These are phyloP conservation scores for Hormiphora californensis DNA, from an alignment of 37 sponge, comb jelly and placozoan genomes.

Conservation along the genomic window DNA sequence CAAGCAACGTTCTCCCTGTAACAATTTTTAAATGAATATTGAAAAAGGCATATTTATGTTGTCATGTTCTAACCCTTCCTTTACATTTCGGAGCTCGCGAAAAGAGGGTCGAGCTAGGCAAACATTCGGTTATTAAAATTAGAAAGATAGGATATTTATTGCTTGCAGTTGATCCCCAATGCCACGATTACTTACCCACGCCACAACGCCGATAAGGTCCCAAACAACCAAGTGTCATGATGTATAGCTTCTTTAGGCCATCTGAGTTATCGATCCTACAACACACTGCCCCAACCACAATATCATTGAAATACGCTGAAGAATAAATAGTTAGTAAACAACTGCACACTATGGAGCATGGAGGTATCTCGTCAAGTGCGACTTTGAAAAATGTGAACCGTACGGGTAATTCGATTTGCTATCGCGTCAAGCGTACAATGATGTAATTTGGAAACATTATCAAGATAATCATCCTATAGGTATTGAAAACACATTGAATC, in stretches of 20 bases:
- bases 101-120: too few species aligned
- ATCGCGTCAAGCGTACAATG: too few species aligned
- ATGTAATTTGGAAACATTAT: background rate
- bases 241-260: constrained; percentile 70
- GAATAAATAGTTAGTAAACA: background rate
- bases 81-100: too few species aligned
- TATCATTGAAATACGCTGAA: constrained; percentile 90
- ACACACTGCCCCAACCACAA: constrained; percentile 93
- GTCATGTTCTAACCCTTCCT: too few species aligned
- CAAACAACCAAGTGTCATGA: constrained; percentile 94
- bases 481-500: background rate
- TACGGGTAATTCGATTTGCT: too few species aligned
- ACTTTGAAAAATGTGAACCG: too few species aligned
- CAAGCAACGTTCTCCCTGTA: constrained; percentile 66
- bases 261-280: constrained; percentile 79
- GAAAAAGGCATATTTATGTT: constrained; percentile 17
- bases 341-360: too few species aligned
- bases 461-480: background rate
- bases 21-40: background rate
- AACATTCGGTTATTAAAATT: too few species aligned
- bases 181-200: constrained; percentile 61
- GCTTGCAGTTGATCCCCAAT: too few species aligned
- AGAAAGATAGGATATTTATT: too few species aligned
- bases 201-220: constrained; percentile 88
- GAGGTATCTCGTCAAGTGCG: too few species aligned